Evolutionary conservation across 2,113 vertebrate species (phyloP), one percentile per base, ranked within the genome.

Genomic region (Rhodinocichla rosea): DNA sequence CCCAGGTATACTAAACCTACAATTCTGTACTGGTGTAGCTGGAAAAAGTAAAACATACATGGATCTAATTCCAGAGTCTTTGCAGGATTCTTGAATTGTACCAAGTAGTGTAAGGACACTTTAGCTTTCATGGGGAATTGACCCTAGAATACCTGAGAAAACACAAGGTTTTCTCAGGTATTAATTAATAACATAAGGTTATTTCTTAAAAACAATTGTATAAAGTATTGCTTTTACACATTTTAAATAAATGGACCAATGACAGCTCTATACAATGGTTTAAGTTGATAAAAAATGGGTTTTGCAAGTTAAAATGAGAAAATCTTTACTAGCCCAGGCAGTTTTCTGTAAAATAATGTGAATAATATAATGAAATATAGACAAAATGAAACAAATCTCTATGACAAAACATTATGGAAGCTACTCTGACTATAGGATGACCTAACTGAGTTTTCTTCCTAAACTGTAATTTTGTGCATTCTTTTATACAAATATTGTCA

Each of bases 91-190:
- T 73, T 68, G 13, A 44, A 35, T 77, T 59, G 6, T 55, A 87
- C 20, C 21, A 74, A 26, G 19, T 17, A 65, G 20, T 64, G 6
- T 62, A 64, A 89, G 11, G 10, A 28, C 60, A 62, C 6, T 37
- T 60, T 14, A n/a, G 1, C 18, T 60, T 73, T 53, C 39, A 65
- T 2, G 1, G 4, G 24, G 23, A 37, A 39, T 53, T 1, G 1
- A 40, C 37, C 11, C 10, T 33, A 16, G 5, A 79, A 60, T 35
- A 59, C 13, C 10, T 50, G 15, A 77, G 32, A 59, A 82, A 67
- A 57, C 3, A 40, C 7, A 7, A 42, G 26, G 8, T 23, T 32
- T 55, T 32, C 11, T 55, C 5, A 8, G 52, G 19, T 55, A 21
- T 21, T 21, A 21, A 55, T 13, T 33, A 55, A 55, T 55, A 33